These are phyloP conservation scores for Propsilocerus akamusi DNA, from an alignment of 1,140 invertebrate genomes.

Conservation along the genomic window DNA sequence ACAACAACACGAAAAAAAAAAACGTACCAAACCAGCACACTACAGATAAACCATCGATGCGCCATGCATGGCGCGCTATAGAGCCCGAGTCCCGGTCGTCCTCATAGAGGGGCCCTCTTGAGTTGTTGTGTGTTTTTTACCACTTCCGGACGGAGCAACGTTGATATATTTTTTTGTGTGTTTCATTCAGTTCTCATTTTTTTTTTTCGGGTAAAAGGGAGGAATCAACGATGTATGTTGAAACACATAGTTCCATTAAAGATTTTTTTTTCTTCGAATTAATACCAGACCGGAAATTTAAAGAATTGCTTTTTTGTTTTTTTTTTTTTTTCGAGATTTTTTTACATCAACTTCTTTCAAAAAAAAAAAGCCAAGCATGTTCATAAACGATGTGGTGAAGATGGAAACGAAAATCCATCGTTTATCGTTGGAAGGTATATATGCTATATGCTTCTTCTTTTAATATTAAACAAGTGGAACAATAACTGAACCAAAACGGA, in stretches of 20 bases:
- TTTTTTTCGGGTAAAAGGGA: neutral
- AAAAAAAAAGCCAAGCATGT: neutral
- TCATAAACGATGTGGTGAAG: slow-evolving; percentile 1
- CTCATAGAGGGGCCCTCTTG: too few species aligned
- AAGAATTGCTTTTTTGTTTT: slow-evolving; percentile 3
- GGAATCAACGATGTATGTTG: neutral
- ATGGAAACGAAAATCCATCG: slow-evolving; percentile 1
- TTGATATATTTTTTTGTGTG: too few species aligned
- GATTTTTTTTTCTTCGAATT: slow-evolving; percentile 3
- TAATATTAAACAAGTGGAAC: slow-evolving; percentile 3
- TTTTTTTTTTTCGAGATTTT: neutral
- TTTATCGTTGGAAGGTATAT: neutral
- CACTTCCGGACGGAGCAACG: too few species aligned
- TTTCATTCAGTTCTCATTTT: neutral
- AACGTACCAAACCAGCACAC: neutral
- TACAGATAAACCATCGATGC: neutral
- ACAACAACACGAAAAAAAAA: slow-evolving; percentile 6
- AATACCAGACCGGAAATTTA: slow-evolving; percentile 4
- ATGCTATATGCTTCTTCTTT: neutral
- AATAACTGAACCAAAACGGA: slow-evolving; percentile 4
- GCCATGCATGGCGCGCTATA: too few species aligned
- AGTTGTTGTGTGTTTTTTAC: neutral
- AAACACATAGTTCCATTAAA: neutral
- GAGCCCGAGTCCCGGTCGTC: too few species aligned
- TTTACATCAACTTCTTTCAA: neutral